Percentiles rank a stretch among this genome's conserved stretches.
These are phyloP conservation scores for Scaptomyza cyrtandrae DNA, from an alignment of 2,888 invertebrate genomes.

Conservation along the genomic window DNA sequence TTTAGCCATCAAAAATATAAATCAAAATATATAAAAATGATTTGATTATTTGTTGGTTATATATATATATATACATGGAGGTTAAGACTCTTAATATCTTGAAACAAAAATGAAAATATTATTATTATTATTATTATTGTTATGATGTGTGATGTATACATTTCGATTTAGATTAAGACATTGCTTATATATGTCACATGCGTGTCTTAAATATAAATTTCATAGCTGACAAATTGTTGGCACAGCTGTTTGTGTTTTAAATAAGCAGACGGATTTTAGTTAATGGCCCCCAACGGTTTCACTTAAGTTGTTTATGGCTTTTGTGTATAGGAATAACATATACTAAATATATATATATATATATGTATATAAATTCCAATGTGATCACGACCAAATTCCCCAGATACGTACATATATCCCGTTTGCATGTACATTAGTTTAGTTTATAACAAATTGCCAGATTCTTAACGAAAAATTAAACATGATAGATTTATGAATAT, in stretches of 20 bases:
- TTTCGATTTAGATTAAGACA: constrained; percentile 7
- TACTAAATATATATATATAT: neutral
- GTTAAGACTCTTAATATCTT: constrained; percentile 60
- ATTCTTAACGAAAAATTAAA: constrained; percentile 22
- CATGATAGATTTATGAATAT: constrained; percentile 37
- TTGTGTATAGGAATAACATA: constrained; percentile 49
- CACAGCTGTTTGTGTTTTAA: constrained; percentile 76
- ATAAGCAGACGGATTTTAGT: constrained; percentile 75
- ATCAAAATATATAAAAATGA: constrained; percentile 18
- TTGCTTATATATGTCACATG: constrained; percentile 31
- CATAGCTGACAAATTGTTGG: constrained; percentile 75
- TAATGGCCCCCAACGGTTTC: constrained; percentile 79
- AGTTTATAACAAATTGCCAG: constrained; percentile 40
- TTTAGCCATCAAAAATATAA: constrained; percentile 68
- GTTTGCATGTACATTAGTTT: constrained; percentile 1
- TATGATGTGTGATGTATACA: constrained; percentile 13
- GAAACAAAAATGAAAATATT: constrained; percentile 24
- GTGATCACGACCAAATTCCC: constrained; percentile 34
- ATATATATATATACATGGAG: no score
- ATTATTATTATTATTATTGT: constrained; percentile 16
- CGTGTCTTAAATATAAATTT: constrained; percentile 41
- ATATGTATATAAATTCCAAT: constrained; percentile 40
- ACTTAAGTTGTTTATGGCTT: constrained; percentile 79
- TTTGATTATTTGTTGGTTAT: constrained; percentile 23
- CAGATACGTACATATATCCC: neutral